Percentiles rank a stretch among this genome's conserved stretches.
Conservation (phyloP, 1,140 invertebrate species). For the Steinernema khuongi region DNA sequence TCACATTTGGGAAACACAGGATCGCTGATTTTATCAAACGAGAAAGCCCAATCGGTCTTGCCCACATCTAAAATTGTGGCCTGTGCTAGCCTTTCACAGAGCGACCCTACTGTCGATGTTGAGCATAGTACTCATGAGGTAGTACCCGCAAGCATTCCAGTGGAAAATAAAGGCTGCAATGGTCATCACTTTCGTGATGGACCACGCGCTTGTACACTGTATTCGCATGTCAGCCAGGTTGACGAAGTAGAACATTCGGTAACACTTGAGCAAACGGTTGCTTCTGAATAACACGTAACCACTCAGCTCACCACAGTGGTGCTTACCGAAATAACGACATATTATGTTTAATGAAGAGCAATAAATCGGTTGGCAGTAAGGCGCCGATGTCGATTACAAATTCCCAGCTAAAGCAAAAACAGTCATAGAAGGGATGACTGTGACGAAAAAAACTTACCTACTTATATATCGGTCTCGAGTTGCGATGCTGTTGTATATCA, state of each 20-base stretch:
- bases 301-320: not conserved
- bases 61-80: not conserved
- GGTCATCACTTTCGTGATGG: not conserved
- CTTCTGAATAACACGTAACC: not conserved
- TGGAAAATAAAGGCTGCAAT: not conserved
- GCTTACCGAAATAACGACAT: not conserved
- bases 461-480: not conserved
- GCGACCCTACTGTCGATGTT: not conserved
- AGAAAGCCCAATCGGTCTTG: not conserved
- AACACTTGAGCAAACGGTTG: not conserved
- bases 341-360: not conserved
- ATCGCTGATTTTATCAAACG: not conserved
- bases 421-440: not conserved
- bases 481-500: not conserved
- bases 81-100: not conserved
- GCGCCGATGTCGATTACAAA: not conserved
- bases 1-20: not conserved
- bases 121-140: not conserved
- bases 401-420: not conserved
- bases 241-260: not conserved
- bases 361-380: not conserved
- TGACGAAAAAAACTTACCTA: too few relatives aligned
- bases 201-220: not conserved
- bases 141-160: constrained; percentile 1
- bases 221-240: not conserved